phyloP scores from a whole-genome alignment of 1,140 invertebrate species.

The Sitophilus oryzae region DNA sequence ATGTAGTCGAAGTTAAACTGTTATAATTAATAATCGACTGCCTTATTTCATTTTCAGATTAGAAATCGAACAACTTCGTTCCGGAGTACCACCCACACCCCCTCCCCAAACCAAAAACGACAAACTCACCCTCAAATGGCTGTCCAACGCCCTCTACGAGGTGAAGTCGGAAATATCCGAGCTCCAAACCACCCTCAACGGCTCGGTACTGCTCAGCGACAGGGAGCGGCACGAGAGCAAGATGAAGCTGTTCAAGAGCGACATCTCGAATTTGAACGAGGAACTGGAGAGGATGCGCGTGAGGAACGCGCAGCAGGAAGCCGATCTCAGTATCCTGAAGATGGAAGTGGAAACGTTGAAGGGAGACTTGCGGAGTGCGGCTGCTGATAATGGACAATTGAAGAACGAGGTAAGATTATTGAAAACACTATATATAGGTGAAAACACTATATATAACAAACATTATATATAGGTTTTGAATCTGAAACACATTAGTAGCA shows the following conservation, averaged over 20 bases:
- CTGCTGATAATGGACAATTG: conserved; percentile 36
- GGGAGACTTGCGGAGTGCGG: conserved; percentile 34
- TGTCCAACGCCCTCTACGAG: conserved; percentile 41
- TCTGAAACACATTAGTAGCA: too few relatives aligned
- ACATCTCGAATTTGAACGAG: conserved; percentile 39
- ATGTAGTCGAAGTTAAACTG: too few relatives aligned
- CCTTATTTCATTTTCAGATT: conserved; percentile 28
- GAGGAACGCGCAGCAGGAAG: conserved; percentile 37
- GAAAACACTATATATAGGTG: too few relatives aligned
- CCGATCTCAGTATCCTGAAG: conserved; percentile 32
- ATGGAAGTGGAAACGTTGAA: conserved; percentile 38
- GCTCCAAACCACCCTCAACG: conserved; percentile 41
- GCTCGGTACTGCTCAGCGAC: conserved; percentile 37
- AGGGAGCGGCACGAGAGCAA: conserved; percentile 37
- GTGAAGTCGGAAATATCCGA: conserved; percentile 43
- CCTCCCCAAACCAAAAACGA: conserved; percentile 42
- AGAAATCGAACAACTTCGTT: conserved; percentile 37
- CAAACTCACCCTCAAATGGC: conserved; percentile 45
- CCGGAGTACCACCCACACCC: conserved; percentile 4
- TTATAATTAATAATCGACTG: neutral
- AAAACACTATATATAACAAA: too few relatives aligned
- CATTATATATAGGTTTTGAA: too few relatives aligned
- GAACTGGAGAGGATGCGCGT: conserved; percentile 36
- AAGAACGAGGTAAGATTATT: conserved; percentile 40
- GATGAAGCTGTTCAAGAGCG: conserved; percentile 38